Percentiles rank a stretch among this genome's conserved stretches.
phyloP scores from a whole-genome alignment of 2,797 vertebrate genomes.

The Ataeniobius toweri region DNA sequence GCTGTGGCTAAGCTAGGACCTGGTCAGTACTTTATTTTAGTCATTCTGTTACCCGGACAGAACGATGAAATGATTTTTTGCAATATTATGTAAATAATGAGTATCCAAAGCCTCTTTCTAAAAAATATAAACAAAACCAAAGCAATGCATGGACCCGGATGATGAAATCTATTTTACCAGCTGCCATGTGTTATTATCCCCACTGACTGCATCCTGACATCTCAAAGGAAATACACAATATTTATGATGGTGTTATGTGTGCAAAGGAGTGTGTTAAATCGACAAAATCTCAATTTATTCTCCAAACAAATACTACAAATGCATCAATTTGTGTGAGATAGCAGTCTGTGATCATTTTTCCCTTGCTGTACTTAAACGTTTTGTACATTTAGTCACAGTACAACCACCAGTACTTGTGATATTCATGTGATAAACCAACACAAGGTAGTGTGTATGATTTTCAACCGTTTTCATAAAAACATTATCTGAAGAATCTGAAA shows the following conservation, averaged over 20 bases:
- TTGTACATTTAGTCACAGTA: not conserved
- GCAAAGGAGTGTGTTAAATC: not conserved
- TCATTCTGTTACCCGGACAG: not conserved
- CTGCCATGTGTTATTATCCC: not conserved
- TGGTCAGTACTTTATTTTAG: constrained; percentile 75
- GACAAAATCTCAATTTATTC: too few relatives aligned
- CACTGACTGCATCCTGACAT: not conserved
- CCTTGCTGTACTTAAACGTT: not conserved
- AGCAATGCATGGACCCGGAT: too few relatives aligned
- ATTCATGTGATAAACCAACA: not conserved
- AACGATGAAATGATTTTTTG: not conserved
- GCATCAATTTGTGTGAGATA: not conserved
- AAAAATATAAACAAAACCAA: too few relatives aligned
- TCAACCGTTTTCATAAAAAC: too few relatives aligned
- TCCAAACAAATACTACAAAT: not conserved
- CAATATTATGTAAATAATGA: not conserved
- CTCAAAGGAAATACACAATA: not conserved
- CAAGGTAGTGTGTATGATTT: not conserved
- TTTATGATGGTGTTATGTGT: not conserved
- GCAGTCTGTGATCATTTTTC: not conserved
- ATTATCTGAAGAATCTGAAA: too few relatives aligned
- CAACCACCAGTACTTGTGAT: not conserved
- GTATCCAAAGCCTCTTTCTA: not conserved
- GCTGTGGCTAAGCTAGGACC: constrained; percentile 96
- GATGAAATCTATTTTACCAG: not conserved